phyloP scores from a whole-genome alignment of 2,113 vertebrate species.

The Riparia riparia region DNA sequence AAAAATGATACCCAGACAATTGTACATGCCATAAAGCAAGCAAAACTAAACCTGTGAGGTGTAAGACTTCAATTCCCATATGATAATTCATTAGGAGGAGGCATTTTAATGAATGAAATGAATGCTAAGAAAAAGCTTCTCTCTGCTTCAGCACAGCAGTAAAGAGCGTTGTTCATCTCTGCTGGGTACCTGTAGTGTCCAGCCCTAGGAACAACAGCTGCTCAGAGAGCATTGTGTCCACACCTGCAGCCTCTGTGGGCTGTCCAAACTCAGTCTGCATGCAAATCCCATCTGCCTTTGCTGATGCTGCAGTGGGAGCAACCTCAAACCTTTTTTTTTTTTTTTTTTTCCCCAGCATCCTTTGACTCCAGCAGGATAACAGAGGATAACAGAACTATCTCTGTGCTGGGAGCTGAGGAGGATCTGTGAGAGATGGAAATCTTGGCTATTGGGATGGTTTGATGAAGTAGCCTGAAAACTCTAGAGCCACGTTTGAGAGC shows the following conservation, averaged over 20 bases:
- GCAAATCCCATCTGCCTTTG: slow-evolving; percentile 9
- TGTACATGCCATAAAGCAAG: neutral
- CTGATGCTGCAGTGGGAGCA: neutral
- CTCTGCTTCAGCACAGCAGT: neutral
- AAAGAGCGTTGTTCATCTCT: neutral
- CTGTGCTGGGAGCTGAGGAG: neutral
- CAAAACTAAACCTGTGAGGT: neutral
- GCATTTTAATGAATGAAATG: neutral
- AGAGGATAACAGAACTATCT: neutral
- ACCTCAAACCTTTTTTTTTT: neutral
- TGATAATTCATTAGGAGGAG: neutral
- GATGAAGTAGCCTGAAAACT: neutral
- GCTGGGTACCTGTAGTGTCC: neutral
- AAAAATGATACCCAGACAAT: neutral
- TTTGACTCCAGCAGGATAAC: neutral
- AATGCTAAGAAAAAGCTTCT: neutral
- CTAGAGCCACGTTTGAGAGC: neutral
- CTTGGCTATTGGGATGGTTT: neutral
- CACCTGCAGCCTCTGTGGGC: neutral
- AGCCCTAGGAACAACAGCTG: neutral
- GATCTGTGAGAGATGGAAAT: neutral
- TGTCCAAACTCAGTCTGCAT: neutral
- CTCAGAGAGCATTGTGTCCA: neutral
- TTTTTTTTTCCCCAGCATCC: too few relatives aligned
- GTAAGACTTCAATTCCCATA: neutral